phyloP scores from a whole-genome alignment of 1,140 invertebrate species.

The Pinna nobilis region DNA sequence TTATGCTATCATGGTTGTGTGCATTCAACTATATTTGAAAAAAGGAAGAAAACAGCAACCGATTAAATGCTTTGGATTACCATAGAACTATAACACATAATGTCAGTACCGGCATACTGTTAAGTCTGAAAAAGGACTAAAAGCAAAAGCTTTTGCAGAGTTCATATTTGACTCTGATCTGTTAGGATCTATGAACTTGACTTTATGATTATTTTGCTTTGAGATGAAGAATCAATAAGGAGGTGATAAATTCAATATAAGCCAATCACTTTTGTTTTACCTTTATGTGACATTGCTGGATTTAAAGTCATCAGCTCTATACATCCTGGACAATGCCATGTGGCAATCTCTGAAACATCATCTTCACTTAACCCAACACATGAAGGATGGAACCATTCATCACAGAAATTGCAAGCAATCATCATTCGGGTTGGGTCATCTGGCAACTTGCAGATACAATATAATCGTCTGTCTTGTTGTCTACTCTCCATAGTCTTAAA shows the following conservation, averaged over 20 bases:
- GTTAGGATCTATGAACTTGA: neutral
- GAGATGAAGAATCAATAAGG: neutral
- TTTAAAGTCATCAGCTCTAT: slow-evolving; percentile 10
- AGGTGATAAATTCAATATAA: neutral
- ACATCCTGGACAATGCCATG: slow-evolving; percentile 7
- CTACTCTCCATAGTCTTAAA: neutral
- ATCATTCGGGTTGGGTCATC: neutral
- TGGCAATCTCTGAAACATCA: neutral
- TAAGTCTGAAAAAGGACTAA: too few species aligned
- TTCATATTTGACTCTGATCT: neutral
- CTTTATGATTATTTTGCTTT: neutral
- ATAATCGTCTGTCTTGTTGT: neutral
- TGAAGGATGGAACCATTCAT: slow-evolving; percentile 9
- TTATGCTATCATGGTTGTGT: too few species aligned
- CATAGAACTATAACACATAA: too few species aligned
- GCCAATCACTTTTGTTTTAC: neutral
- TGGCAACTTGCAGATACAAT: neutral
- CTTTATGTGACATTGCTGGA: slow-evolving; percentile 3
- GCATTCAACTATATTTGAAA: too few species aligned
- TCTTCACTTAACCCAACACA: neutral
- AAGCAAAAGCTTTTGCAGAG: neutral
- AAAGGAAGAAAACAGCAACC: too few species aligned
- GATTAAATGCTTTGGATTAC: too few species aligned
- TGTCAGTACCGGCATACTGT: too few species aligned
- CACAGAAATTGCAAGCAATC: neutral